Percentiles rank a stretch among this genome's conserved stretches.
Evolutionary conservation across 2,888 invertebrate genomes (phyloP).

Genomic region (Bembecia ichneumoniformis): DNA sequence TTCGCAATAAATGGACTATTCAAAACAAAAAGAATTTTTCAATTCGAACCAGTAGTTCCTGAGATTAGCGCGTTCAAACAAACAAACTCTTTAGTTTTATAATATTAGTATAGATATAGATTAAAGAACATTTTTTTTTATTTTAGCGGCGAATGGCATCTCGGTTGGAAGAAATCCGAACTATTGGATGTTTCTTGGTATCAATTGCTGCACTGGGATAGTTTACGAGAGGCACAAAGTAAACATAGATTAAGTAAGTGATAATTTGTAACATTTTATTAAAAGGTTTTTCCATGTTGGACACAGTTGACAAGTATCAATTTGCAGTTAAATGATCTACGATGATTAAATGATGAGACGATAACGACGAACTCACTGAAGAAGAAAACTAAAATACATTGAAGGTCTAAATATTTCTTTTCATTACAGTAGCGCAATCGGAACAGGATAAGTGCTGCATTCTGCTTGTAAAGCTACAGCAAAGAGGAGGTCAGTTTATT

Average conservation of each 20-base stretch:
- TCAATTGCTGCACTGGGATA: conserved; percentile 95
- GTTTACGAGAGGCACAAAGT: conserved; percentile 93
- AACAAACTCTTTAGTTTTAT: no score
- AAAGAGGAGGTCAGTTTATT: conserved; percentile 87
- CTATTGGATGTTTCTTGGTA: conserved; percentile 96
- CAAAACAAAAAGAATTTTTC: no score
- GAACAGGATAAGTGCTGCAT: conserved; percentile 98
- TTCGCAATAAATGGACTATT: no score
- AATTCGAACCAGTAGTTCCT: no score
- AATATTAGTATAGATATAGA: no score
- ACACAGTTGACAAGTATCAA: not conserved
- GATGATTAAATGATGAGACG: no score
- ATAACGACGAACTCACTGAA: no score
- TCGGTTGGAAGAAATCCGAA: conserved; percentile 92
- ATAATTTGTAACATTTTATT: not conserved
- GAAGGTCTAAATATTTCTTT: not conserved
- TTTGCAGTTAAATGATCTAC: not conserved
- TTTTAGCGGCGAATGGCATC: conserved; percentile 95
- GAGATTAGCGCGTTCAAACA: no score
- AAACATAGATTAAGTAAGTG: conserved; percentile 95
- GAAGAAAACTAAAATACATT: no score
- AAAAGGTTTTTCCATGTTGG: conserved; percentile 1
- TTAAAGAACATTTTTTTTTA: conserved; percentile 25
- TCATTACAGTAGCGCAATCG: conserved; percentile 90
- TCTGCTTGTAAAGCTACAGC: conserved; percentile 90